Conservation (phyloP, 2,113 vertebrate genomes). For the Brienomyrus brachyistius region DNA sequence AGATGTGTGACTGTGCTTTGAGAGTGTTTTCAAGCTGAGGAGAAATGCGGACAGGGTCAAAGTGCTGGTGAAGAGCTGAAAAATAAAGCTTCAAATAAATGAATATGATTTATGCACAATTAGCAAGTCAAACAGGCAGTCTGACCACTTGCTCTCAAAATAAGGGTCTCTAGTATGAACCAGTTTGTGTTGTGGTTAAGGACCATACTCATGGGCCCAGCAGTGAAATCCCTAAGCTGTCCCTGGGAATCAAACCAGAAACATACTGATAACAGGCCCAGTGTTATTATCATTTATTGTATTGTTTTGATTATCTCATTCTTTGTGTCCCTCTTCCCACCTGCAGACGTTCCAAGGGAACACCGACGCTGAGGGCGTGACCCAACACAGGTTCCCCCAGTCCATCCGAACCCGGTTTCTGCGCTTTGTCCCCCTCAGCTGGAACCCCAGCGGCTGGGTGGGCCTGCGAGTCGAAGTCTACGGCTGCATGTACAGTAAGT, state of each 20-base stretch:
- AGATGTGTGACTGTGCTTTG: background rate
- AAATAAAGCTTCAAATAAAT: background rate
- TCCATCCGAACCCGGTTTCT: conserved; percentile 76
- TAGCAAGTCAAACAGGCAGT: background rate
- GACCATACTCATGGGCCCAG: background rate
- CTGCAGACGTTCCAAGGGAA: conserved; percentile 79
- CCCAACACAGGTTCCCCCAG: conserved; percentile 78
- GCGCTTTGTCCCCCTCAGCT: conserved; percentile 77
- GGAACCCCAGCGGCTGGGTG: conserved; percentile 72
- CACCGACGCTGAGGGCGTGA: conserved; percentile 72
- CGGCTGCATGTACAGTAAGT: conserved; percentile 90
- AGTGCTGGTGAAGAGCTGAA: background rate
- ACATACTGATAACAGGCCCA: background rate
- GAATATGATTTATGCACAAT: background rate
- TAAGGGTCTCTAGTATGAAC: background rate
- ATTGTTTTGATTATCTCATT: background rate
- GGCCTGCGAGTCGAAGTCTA: conserved; percentile 83
- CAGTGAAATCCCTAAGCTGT: background rate
- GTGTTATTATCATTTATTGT: background rate
- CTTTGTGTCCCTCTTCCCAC: background rate
- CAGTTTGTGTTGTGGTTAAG: background rate
- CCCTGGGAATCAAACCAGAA: background rate
- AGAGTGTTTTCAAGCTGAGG: background rate
- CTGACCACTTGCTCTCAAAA: background rate
- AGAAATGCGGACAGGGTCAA: background rate